Conservation (phyloP, 2,797 vertebrate genomes). For the Phoebastria nigripes region DNA sequence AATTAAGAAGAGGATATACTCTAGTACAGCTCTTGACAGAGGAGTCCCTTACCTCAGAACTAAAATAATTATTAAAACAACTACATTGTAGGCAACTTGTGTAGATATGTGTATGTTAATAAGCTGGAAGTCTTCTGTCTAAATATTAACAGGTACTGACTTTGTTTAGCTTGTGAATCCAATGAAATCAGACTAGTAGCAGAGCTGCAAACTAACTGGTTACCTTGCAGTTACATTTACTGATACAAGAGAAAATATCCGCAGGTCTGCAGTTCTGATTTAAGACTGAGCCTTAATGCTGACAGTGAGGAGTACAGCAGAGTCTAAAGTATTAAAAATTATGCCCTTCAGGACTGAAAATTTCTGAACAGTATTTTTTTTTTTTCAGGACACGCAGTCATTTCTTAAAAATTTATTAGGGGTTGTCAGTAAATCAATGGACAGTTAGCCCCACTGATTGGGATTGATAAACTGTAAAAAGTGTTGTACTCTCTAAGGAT, state of each 20-base stretch:
- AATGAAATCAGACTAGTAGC: background rate
- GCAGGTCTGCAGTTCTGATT: background rate
- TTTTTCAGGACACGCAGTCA: background rate
- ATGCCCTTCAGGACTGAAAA: background rate
- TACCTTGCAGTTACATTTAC: background rate
- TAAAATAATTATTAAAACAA: background rate
- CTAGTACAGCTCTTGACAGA: background rate
- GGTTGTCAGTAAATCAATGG: constrained; percentile 30
- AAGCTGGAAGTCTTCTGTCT: background rate
- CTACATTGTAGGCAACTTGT: accelerated
- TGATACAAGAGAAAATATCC: background rate
- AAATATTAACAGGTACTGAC: background rate
- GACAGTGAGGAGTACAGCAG: background rate
- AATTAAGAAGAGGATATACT: background rate
- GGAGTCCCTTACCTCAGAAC: background rate
- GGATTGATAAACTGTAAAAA: constrained; percentile 20
- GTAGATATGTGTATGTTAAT: background rate
- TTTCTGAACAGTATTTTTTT: background rate
- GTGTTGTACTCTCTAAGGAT: background rate
- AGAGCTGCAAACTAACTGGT: background rate
- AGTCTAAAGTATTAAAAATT: background rate
- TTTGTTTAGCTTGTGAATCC: background rate
- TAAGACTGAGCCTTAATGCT: background rate
- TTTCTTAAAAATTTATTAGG: background rate
- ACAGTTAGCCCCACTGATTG: background rate